Conservation (phyloP, 2,888 invertebrate species). For the Cantharis rustica region DNA sequence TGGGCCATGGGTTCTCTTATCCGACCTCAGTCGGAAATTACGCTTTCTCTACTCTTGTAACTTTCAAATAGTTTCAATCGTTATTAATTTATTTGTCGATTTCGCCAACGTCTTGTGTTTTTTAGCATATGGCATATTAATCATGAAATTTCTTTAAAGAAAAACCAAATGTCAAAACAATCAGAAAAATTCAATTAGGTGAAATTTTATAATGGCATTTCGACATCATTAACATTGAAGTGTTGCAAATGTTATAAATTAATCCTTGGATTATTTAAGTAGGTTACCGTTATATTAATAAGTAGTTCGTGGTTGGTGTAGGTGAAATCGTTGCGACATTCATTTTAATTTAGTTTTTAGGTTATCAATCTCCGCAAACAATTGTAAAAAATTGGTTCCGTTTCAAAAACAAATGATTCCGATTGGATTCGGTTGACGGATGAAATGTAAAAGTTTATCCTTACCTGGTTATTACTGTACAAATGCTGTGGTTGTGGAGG, state of each 20-base stretch:
- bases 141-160: not conserved
- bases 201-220: not conserved
- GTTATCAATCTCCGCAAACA: not conserved
- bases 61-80: constrained; percentile 21
- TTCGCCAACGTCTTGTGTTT: not conserved
- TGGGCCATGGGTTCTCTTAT: not conserved
- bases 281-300: constrained; percentile 7
- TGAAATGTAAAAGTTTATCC: constrained; percentile 44
- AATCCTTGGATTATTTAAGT: constrained; percentile 8
- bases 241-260: not conserved
- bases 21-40: constrained; percentile 7
- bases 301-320: constrained; percentile 3
- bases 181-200: not conserved
- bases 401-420: not conserved
- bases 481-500: constrained; percentile 80
- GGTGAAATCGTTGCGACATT: constrained; percentile 10
- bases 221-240: not conserved
- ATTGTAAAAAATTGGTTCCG: not conserved
- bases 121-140: not conserved
- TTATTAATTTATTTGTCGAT: constrained; percentile 14
- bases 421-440: not conserved
- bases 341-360: constrained; percentile 14
- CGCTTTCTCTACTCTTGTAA: constrained; percentile 24
- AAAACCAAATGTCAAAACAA: not conserved
- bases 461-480: constrained; percentile 77